Percentiles rank a stretch among this genome's conserved stretches.
Conservation (phyloP, 2,888 invertebrate genomes). For the Polyploca ridens region DNA sequence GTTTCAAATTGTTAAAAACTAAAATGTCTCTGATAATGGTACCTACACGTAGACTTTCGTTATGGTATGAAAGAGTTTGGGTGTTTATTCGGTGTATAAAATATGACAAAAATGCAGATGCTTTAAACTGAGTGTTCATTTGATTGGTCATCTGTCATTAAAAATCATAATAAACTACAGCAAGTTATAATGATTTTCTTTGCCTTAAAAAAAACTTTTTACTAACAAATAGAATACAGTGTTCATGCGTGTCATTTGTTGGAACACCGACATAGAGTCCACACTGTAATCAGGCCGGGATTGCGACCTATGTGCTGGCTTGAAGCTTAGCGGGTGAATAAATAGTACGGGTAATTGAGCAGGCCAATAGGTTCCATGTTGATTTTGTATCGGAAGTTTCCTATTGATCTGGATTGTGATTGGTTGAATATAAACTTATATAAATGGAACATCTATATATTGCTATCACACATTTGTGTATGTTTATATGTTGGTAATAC, state of each 20-base stretch:
- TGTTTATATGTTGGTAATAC: too few relatives aligned
- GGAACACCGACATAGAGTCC: conserved; percentile 32
- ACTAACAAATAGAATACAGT: conserved; percentile 13
- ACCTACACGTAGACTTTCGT: too few relatives aligned
- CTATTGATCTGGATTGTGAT: neutral
- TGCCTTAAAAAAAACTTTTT: neutral
- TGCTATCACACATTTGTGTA: neutral
- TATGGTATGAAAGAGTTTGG: too few relatives aligned
- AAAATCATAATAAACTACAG: too few relatives aligned
- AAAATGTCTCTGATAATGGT: too few relatives aligned
- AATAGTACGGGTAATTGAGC: conserved; percentile 43
- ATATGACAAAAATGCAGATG: too few relatives aligned
- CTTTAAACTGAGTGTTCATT: too few relatives aligned
- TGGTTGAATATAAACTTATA: neutral
- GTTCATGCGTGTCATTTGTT: conserved; percentile 28
- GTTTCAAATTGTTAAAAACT: too few relatives aligned
- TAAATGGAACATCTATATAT: neutral
- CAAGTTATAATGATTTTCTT: too few relatives aligned
- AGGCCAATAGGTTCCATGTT: conserved; percentile 29
- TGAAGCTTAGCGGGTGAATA: conserved; percentile 31
- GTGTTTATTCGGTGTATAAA: too few relatives aligned
- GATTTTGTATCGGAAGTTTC: conserved; percentile 29
- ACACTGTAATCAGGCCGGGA: conserved; percentile 34
- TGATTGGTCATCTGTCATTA: too few relatives aligned
- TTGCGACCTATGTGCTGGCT: conserved; percentile 19